Conservation (phyloP, 2,797 vertebrate genomes). For the Australoheros facetus region DNA sequence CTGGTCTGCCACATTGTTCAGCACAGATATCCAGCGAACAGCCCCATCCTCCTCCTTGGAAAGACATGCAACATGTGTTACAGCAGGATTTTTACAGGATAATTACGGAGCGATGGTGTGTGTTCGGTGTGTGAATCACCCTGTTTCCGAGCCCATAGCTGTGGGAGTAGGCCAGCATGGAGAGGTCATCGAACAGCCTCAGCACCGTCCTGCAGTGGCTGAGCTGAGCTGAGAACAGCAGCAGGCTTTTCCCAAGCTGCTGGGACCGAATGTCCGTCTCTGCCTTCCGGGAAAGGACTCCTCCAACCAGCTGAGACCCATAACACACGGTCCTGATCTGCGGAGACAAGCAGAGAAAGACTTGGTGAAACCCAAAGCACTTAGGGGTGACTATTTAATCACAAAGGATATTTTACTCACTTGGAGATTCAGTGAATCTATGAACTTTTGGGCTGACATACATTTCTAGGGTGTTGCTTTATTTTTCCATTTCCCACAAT, state of each 20-base stretch:
- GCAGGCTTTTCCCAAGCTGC: constrained; percentile 80
- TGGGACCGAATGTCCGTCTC: constrained; percentile 52
- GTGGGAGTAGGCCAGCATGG: constrained; percentile 87
- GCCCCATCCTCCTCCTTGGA: constrained; percentile 85
- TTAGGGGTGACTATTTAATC: not conserved
- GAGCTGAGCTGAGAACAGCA: constrained; percentile 88
- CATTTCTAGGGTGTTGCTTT: not conserved
- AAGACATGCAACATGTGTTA: not conserved
- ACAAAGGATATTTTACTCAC: not conserved
- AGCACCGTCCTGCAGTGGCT: constrained; percentile 90
- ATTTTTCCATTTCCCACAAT: no score
- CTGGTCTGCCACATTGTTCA: constrained; percentile 90
- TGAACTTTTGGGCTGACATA: not conserved
- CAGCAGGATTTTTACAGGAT: not conserved
- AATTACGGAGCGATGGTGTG: not conserved
- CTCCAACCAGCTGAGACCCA: constrained; percentile 89
- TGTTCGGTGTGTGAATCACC: constrained; percentile 70
- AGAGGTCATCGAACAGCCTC: constrained; percentile 91
- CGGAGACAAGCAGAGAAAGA: not conserved
- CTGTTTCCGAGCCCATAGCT: constrained; percentile 87
- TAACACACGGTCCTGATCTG: constrained; percentile 89
- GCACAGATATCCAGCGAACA: constrained; percentile 87
- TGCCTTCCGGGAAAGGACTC: constrained; percentile 74
- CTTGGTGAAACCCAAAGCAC: not conserved
- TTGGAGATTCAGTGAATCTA: not conserved